Base-by-base conservation (phyloP, 2,888 invertebrate genomes). In the Nemotelus pantherinus region DNA sequence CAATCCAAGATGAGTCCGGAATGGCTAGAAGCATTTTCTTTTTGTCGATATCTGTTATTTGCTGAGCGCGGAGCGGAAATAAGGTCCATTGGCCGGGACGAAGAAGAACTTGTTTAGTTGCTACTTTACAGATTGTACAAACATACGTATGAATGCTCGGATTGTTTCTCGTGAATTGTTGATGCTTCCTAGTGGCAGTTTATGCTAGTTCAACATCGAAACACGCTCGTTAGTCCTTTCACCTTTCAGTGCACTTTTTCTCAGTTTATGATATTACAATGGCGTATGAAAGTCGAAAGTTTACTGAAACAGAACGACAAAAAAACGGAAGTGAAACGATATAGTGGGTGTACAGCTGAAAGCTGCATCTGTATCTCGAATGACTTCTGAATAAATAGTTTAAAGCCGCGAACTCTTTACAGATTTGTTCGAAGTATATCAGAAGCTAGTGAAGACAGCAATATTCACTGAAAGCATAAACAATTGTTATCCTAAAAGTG, bases 221-320 rank as follows among this genome's bases (percentile, higher is more conserved):
- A 57, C 57, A 25, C n/a, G 57, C 57, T 57, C 57, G 57, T 57
- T 57, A 57, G 57, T 25, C 25, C 57, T 25, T 57, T 57, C 25
- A 57, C 25, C 25, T 25, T 25, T 25, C 25, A 25, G 25, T 25
- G 25, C 25, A 25, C 25, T 25, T 25, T 25, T 25, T 25, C 25
- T 50, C 39, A 55, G 4, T 70, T 55, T 55, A 70, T 74, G 74
- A 50, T 63, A 50, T 41, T 74, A 43, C 74, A 74, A 74, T 74
- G 48, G 74, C 48, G 48, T 25, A 25, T 25, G 25, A 1, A 25
- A 25, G 25, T 25, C 25, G 25, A 43, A 48, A 74, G 63, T 60
- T 60, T 74, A 74, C 39, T 63, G 63, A 48, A 63, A 74, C 48
- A 63, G 41, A 60, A 63, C 44, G 43, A 74, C 7, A 48, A 74